These are phyloP conservation scores for Astropecten irregularis DNA, from an alignment of 53 echinoderm and acorn worm species.

Conservation along the genomic window DNA sequence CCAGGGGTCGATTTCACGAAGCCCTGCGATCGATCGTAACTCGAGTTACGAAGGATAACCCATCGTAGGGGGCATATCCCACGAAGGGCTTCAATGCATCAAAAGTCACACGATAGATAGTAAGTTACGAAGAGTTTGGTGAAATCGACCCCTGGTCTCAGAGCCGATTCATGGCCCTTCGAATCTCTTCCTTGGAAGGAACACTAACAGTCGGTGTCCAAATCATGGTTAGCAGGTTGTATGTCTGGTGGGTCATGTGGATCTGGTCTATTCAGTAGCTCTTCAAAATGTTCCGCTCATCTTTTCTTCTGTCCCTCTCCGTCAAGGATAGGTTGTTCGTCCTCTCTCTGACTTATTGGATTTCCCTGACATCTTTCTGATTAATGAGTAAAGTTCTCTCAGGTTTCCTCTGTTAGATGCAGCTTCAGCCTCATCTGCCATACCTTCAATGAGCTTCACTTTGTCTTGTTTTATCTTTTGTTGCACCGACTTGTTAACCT, in stretches of 20 bases:
- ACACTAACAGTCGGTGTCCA: not conserved
- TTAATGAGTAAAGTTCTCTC: constrained; percentile 16
- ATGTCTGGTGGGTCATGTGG: constrained; percentile 32
- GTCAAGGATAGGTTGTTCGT: not conserved
- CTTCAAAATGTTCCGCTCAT: constrained; percentile 54
- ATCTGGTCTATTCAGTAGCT: constrained; percentile 33
- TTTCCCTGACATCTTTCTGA: constrained; percentile 30
- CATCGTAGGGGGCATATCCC: too few species aligned
- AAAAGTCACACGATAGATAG: not conserved
- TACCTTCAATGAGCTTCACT: not conserved
- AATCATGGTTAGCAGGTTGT: constrained; percentile 9
- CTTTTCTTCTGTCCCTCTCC: constrained; percentile 21
- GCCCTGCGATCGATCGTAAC: too few species aligned
- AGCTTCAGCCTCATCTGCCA: constrained; percentile 27
- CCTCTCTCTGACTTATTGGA: constrained; percentile 13
- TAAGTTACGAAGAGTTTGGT: too few species aligned
- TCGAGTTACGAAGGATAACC: too few species aligned
- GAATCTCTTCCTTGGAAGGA: not conserved
- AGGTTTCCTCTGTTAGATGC: constrained; percentile 17
- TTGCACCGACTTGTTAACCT: constrained; percentile 11
- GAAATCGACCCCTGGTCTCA: too few species aligned
- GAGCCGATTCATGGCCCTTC: constrained; percentile 20
- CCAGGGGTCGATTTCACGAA: too few species aligned
- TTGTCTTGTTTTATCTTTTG: constrained; percentile 30
- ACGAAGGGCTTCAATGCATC: too few species aligned